Conservation (phyloP, 2,888 invertebrate genomes). For the Lepidocyrtoides sp. region DNA sequence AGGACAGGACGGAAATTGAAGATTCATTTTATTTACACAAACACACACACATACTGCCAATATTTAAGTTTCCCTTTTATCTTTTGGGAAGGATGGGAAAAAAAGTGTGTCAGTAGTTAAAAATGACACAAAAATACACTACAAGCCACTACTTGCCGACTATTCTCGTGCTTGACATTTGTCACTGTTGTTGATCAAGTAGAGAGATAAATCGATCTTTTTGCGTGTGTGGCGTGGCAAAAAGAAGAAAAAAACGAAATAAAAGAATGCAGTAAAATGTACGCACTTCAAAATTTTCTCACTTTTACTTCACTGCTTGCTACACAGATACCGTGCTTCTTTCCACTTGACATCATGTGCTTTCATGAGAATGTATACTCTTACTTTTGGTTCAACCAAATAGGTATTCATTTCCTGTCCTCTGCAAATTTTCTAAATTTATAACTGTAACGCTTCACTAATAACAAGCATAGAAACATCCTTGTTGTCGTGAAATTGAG, state of each 20-base stretch:
- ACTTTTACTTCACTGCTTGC: neutral
- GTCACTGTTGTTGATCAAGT: slow-evolving; percentile 49
- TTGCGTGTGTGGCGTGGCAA: neutral
- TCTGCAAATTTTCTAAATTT: no score
- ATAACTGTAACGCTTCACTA: neutral
- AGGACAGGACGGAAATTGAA: slow-evolving; percentile 12
- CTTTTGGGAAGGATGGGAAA: neutral
- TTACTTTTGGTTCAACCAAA: no score
- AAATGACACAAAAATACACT: slow-evolving; percentile 30
- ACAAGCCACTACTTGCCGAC: neutral
- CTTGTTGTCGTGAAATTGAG: neutral
- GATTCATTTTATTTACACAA: slow-evolving; percentile 13
- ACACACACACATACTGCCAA: no score
- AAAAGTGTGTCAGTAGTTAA: slow-evolving; percentile 70
- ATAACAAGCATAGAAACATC: neutral
- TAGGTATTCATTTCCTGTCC: no score
- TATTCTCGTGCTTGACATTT: neutral
- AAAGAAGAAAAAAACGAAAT: neutral
- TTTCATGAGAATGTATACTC: no score
- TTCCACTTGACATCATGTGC: neutral
- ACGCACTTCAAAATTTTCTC: neutral
- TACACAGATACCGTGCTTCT: no score
- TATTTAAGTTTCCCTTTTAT: neutral
- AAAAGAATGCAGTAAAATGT: neutral
- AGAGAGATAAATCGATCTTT: slow-evolving; percentile 54